phyloP scores from a whole-genome alignment of 2,888 invertebrate genomes.

The Amphimallon solstitiale region DNA sequence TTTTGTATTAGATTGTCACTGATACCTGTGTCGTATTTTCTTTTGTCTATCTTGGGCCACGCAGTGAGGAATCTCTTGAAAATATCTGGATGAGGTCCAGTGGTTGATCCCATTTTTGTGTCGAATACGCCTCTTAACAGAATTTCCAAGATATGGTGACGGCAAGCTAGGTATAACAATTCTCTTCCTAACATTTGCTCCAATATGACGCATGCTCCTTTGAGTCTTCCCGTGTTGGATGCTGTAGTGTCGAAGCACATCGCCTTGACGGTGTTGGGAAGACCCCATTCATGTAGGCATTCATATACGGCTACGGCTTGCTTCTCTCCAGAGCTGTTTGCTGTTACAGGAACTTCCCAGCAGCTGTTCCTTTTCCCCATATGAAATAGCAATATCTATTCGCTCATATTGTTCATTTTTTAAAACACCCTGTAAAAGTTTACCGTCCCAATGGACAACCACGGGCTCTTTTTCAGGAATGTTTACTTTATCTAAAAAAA shows the following conservation, averaged over 20 bases:
- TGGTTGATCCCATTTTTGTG: no score
- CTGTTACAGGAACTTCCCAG: no score
- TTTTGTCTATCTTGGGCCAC: not conserved
- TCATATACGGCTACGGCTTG: slow-evolving; percentile 2
- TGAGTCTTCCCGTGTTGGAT: not conserved
- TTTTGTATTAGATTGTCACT: no score
- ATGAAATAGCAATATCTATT: no score
- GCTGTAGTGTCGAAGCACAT: not conserved
- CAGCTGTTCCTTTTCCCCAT: no score
- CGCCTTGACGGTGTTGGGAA: not conserved
- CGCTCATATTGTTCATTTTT: no score
- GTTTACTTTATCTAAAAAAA: no score
- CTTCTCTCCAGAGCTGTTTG: not conserved
- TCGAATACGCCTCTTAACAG: not conserved
- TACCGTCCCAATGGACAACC: no score
- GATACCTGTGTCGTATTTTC: not conserved
- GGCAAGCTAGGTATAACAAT: not conserved
- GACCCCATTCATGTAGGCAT: not conserved
- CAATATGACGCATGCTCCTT: no score
- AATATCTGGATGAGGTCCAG: no score
- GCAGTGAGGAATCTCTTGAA: not conserved
- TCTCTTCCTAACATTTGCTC: slow-evolving; percentile 4
- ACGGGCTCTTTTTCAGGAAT: no score
- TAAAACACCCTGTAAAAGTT: no score
- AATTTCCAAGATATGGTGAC: not conserved